A percentile compares a stretch with the other conserved stretches of the same genome.
Conservation (phyloP, 2,888 invertebrate species). For the Drosophila suboccidentalis region DNA sequence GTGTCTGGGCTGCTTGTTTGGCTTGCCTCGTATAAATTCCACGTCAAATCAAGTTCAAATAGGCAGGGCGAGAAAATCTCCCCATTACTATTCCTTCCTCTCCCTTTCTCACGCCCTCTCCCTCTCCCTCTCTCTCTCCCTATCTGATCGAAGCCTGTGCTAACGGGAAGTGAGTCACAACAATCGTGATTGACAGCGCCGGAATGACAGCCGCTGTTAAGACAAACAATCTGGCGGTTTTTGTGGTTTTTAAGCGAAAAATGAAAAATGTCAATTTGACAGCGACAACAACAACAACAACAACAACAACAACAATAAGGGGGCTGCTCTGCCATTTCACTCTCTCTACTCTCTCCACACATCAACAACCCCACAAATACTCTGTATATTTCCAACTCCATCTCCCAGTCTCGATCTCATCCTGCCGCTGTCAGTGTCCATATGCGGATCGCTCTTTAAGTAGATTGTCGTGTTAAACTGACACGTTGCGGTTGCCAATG, state of each 20-base stretch:
- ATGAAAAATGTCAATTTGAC: constrained; percentile 78
- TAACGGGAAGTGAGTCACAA: constrained; percentile 41
- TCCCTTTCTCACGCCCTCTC: neutral
- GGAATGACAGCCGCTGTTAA: constrained; percentile 66
- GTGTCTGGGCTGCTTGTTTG: constrained; percentile 35
- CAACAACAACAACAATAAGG: neutral
- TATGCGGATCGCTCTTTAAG: constrained; percentile 57
- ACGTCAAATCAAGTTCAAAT: constrained; percentile 67
- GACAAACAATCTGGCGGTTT: constrained; percentile 76
- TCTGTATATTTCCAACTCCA: neutral
- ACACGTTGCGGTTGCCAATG: constrained; percentile 55
- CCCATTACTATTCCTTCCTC: neutral
- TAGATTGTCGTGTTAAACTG: constrained; percentile 74
- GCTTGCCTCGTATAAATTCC: constrained; percentile 51
- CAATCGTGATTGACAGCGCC: constrained; percentile 67
- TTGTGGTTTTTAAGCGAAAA: constrained; percentile 71
- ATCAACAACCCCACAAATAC: neutral
- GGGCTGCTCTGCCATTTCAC: neutral
- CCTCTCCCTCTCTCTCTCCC: neutral
- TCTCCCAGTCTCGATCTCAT: neutral
- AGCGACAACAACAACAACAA: constrained; percentile 41
- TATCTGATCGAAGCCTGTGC: constrained; percentile 7
- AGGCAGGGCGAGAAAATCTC: constrained; percentile 25
- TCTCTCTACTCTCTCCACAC: neutral
- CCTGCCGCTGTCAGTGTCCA: constrained; percentile 22